Evolutionary conservation across 2,113 vertebrate genomes (phyloP).

Genomic region (Siniperca chuatsi): DNA sequence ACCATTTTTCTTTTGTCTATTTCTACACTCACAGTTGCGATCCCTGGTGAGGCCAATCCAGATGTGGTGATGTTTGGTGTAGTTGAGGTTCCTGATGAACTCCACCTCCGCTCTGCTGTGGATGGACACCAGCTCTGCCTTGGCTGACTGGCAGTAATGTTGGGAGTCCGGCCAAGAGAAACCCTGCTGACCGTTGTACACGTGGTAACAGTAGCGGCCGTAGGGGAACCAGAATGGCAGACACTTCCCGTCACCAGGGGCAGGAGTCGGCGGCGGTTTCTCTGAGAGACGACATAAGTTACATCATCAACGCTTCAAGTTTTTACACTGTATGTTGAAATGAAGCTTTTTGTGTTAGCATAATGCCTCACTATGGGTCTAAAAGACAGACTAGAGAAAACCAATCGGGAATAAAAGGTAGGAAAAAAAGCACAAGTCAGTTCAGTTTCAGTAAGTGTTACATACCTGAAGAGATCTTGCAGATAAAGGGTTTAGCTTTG

Average conservation of each 20-base stretch:
- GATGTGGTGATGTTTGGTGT: constrained; percentile 78
- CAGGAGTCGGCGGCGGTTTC: constrained; percentile 74
- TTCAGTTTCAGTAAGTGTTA: neutral
- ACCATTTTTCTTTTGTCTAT: neutral
- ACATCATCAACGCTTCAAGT: neutral
- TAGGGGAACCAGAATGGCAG: constrained; percentile 43
- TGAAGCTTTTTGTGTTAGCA: neutral
- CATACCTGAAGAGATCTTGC: constrained; percentile 83
- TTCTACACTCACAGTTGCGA: constrained; percentile 73
- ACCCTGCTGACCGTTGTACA: constrained; percentile 67
- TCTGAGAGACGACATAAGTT: constrained; percentile 57
- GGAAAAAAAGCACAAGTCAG: neutral
- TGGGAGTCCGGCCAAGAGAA: constrained; percentile 80
- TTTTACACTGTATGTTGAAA: neutral
- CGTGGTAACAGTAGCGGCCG: constrained; percentile 79
- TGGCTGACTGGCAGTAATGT: constrained; percentile 67
- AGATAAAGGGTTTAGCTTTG: constrained; percentile 79
- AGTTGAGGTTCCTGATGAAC: constrained; percentile 78
- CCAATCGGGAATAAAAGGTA: neutral
- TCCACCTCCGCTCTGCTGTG: constrained; percentile 84
- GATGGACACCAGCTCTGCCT: constrained; percentile 75
- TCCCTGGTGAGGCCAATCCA: constrained; percentile 86
- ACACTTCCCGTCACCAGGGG: constrained; percentile 79
- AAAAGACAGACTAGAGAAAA: neutral
- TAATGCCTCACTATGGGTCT: neutral